Base-by-base conservation (phyloP, 37 sponge, comb jelly and placozoan species). In the Oopsacas minuta region DNA sequence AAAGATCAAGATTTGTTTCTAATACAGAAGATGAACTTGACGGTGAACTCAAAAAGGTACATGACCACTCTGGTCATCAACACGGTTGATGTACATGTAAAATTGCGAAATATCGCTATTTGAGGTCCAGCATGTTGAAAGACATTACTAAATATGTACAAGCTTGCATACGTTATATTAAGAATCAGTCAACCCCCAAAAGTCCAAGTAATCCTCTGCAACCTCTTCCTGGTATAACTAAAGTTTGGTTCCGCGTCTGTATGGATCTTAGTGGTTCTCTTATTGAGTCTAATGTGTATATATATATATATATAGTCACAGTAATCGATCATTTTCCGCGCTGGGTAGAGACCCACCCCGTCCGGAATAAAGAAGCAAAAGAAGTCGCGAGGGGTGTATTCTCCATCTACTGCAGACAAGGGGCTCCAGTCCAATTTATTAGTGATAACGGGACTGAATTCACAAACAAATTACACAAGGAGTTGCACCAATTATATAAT, bases 391-490 rank as follows among this genome's bases (percentile, higher is more conserved):
- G 30, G 28, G 75, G 75, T 61, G 32, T 61, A 61, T 61, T 61
- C 75, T 61, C 75, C 28, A n/a, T 61, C 22, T 61, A 61, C 75
- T 61, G 75, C 28, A 61, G 75, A 34, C 75, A 61, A 61, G 75
- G 75, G 7, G 75, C 75, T 7, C 75, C 75, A 20, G 75, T 61
- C 30, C 7, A 61, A 12, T 32, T 61, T 3, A 61, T 61, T 12
- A 61, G 75, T 12, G 75, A 61, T n/a, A 61, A 61, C 28, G 75
- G 75, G 28, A 61, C 75, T 61, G 75, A 61, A n/a, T 61, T 61
- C 30, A 61, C 75, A 5, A 61, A 61, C 75, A 61, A 61, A 61
- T 61, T 61, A n/a, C 75, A 61, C 30, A 61, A 61, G 30, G 20
- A 10, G 75, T n/a, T 61, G 28, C 75, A 61, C 28, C 32, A 61